Percentiles rank a stretch among this genome's conserved stretches.
These are phyloP conservation scores for Heteronetta atricapilla DNA, from an alignment of 2,113 vertebrate genomes.

Conservation along the genomic window DNA sequence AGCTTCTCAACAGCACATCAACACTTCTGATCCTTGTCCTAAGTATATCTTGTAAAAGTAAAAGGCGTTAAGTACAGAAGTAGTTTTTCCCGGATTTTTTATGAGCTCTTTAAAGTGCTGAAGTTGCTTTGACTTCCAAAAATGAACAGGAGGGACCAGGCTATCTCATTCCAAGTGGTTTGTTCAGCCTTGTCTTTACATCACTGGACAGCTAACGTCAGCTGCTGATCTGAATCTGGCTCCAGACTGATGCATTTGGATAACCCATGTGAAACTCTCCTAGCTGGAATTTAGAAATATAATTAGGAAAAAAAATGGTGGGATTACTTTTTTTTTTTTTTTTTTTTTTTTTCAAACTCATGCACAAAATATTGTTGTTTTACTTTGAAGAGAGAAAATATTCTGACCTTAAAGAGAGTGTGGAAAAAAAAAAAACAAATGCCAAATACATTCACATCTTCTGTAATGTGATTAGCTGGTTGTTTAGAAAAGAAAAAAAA, in stretches of 20 bases:
- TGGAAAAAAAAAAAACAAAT: background rate
- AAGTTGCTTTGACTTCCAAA: background rate
- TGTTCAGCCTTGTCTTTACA: background rate
- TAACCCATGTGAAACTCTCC: background rate
- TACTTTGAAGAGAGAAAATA: background rate
- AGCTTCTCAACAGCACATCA: background rate
- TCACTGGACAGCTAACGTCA: background rate
- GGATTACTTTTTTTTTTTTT: background rate
- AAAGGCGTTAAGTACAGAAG: background rate
- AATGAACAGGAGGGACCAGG: background rate
- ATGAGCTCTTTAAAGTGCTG: background rate
- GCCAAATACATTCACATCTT: background rate
- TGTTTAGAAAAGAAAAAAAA: background rate
- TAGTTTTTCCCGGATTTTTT: background rate
- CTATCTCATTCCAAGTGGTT: background rate
- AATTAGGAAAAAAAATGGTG: background rate
- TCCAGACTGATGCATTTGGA: background rate
- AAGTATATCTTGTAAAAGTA: background rate
- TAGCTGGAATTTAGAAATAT: background rate
- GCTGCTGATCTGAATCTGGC: background rate
- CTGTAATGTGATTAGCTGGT: background rate
- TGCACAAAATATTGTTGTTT: background rate
- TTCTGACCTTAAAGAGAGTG: background rate
- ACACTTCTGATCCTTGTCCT: background rate
- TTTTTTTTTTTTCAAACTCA: background rate